Evolutionary conservation across 2,113 vertebrate genomes (phyloP).

Genomic region (Cyanoliseus patagonus): DNA sequence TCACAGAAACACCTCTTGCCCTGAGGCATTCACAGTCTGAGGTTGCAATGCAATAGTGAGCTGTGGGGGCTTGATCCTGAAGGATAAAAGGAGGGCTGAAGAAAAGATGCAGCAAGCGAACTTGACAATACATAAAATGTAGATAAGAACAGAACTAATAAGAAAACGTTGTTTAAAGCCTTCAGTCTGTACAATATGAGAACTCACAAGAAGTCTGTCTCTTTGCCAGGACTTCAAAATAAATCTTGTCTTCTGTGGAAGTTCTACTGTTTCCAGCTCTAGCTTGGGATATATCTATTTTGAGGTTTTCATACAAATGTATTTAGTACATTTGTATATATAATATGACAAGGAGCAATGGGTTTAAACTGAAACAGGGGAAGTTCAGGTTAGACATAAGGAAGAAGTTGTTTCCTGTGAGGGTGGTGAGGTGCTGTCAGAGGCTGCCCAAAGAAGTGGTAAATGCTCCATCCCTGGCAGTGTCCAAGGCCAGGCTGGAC

Average conservation of each 20-base stretch:
- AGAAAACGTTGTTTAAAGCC: not conserved
- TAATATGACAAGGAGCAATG: not conserved
- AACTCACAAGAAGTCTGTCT: not conserved
- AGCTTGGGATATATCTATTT: not conserved
- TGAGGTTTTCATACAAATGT: not conserved
- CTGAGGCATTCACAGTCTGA: not conserved
- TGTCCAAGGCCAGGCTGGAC: not conserved
- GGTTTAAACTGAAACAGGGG: not conserved
- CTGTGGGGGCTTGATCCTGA: not conserved
- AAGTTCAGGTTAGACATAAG: not conserved
- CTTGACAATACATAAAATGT: not conserved
- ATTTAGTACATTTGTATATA: not conserved
- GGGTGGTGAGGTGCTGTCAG: not conserved
- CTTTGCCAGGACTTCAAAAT: not conserved
- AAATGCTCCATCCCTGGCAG: not conserved
- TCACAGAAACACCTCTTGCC: not conserved
- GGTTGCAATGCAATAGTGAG: not conserved
- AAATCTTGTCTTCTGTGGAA: not conserved
- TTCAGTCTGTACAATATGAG: not conserved
- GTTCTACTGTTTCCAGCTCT: not conserved
- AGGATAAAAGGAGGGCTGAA: not conserved
- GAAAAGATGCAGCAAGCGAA: not conserved
- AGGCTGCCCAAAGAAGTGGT: not conserved
- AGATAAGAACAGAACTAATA: not conserved
- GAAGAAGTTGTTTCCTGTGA: not conserved